A percentile compares a stretch with the other conserved stretches of the same genome.
Evolutionary conservation across 2,797 vertebrate species (phyloP).

Genomic region (Halcyon chelicuti): DNA sequence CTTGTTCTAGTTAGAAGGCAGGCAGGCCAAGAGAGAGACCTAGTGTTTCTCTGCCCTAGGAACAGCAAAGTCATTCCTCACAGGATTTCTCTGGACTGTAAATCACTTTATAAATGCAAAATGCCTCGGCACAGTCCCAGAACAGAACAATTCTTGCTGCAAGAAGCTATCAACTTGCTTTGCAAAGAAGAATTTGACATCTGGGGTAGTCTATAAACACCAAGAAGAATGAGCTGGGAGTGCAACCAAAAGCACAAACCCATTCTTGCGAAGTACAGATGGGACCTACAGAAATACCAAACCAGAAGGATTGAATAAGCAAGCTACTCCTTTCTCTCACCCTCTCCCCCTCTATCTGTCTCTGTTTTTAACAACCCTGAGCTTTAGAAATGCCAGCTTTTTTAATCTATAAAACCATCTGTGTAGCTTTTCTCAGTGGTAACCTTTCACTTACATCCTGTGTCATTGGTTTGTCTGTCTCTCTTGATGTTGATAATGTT

Average conservation of each 20-base stretch:
- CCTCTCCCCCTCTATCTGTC: neutral
- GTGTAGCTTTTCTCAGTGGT: conserved; percentile 30
- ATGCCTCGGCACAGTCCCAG: neutral
- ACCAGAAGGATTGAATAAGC: neutral
- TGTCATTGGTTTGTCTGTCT: conserved; percentile 41
- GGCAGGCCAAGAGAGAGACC: neutral
- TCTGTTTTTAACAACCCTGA: conserved; percentile 7
- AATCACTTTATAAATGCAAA: conserved; percentile 33
- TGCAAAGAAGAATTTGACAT: neutral
- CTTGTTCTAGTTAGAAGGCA: neutral
- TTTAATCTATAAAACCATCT: conserved; percentile 49
- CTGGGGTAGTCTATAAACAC: conserved; percentile 40
- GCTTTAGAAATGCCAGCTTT: conserved; percentile 44
- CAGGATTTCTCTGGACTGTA: neutral
- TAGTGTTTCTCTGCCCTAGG: neutral
- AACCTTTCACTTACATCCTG: neutral
- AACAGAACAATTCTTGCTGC: neutral
- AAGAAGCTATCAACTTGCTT: conserved; percentile 18
- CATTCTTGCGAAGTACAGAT: conserved; percentile 21
- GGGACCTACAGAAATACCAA: conserved; percentile 17
- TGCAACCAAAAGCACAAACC: conserved; percentile 45
- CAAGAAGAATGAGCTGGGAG: conserved; percentile 20
- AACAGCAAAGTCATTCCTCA: neutral
- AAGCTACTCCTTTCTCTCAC: neutral
- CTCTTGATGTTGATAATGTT: conserved; percentile 37